Conservation (phyloP, 2,888 invertebrate genomes). For the Ypsolopha sequella region DNA sequence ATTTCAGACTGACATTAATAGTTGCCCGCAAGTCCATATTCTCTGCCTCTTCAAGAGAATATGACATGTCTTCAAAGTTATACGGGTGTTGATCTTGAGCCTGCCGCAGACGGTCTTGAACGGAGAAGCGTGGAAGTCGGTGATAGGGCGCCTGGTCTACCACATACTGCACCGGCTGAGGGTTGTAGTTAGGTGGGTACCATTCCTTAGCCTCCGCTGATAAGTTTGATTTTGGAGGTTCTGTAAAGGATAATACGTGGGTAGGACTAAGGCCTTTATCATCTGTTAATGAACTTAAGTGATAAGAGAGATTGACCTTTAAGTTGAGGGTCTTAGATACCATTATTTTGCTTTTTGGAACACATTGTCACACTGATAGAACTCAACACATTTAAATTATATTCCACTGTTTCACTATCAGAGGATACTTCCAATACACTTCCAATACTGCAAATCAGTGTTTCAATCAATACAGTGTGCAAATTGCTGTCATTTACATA, state of each 20-base stretch:
- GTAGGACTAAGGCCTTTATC: too few relatives aligned
- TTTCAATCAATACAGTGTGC: too few relatives aligned
- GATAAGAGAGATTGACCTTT: too few relatives aligned
- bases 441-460: too few relatives aligned
- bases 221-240: conserved; percentile 41
- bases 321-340: too few relatives aligned
- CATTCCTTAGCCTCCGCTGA: conserved; percentile 73
- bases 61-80: conserved; percentile 53
- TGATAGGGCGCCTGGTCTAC: conserved; percentile 41
- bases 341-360: too few relatives aligned
- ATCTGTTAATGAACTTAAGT: too few relatives aligned
- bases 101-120: conserved; percentile 59
- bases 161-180: conserved; percentile 24
- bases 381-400: too few relatives aligned
- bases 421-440: too few relatives aligned
- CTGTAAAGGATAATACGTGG: background rate
- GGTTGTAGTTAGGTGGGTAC: conserved; percentile 67
- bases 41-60: conserved; percentile 52
- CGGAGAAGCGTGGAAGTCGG: conserved; percentile 42
- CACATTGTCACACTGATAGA: too few relatives aligned
- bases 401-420: too few relatives aligned
- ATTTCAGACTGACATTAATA: conserved; percentile 1
- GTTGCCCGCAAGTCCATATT: conserved; percentile 51
- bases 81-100: conserved; percentile 56
- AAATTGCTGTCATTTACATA: too few relatives aligned